Percentiles rank a stretch among this genome's conserved stretches.
Conservation (phyloP, 64 coral and sea anemone species). For the Catalaphyllia jardinei region DNA sequence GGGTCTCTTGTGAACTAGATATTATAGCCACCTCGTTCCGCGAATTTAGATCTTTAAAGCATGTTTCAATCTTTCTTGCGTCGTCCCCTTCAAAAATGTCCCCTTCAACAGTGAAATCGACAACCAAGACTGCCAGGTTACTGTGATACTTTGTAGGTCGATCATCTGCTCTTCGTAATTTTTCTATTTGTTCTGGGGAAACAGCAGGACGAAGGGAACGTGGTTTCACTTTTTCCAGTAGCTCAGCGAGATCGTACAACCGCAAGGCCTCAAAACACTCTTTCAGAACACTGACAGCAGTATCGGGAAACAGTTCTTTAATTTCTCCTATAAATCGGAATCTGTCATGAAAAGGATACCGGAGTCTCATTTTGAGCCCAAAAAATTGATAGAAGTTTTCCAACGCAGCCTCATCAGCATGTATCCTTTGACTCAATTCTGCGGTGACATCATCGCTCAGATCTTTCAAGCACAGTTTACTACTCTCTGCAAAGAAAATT, state of each 20-base stretch:
- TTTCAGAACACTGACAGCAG: neutral
- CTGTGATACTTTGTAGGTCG: conserved; percentile 9
- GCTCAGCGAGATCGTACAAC: neutral
- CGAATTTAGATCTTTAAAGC: neutral
- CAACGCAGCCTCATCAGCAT: neutral
- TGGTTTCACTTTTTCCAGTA: conserved; percentile 13
- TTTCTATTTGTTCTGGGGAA: neutral
- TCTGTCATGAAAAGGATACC: no score
- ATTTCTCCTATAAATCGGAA: neutral
- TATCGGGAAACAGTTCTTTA: neutral
- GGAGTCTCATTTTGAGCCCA: neutral
- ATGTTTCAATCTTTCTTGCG: neutral
- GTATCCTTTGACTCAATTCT: neutral
- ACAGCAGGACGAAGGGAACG: conserved; percentile 25
- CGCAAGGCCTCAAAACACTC: neutral
- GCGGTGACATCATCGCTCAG: neutral
- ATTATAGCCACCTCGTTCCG: neutral
- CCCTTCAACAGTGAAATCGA: neutral
- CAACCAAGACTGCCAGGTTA: neutral
- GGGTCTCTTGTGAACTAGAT: neutral
- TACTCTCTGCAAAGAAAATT: neutral
- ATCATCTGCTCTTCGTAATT: neutral
- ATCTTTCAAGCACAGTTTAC: conserved; percentile 14
- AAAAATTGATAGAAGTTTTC: neutral
- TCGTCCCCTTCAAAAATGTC: neutral